Evolutionary conservation across 2,888 invertebrate species (phyloP).

Genomic region (Blomia tropicalis): DNA sequence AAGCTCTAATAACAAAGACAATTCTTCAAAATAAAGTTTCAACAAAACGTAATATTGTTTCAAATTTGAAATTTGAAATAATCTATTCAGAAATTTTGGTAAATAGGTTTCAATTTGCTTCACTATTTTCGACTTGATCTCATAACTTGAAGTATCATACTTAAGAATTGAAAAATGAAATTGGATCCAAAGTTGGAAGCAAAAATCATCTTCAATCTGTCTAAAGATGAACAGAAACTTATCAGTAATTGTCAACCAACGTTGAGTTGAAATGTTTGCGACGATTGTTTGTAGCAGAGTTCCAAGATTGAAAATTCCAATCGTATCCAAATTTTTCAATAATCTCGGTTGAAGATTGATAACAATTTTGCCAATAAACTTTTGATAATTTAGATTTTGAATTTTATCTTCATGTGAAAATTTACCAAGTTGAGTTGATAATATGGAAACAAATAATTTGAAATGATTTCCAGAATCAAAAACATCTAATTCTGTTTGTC

Average conservation of each 20-base stretch:
- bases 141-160: background rate
- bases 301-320: background rate
- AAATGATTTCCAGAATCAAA: background rate
- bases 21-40: conserved; percentile 2
- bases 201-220: background rate
- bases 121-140: background rate
- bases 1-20: too few species aligned
- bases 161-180: background rate
- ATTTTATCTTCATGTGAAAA: background rate
- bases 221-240: background rate
- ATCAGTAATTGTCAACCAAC: background rate
- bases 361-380: conserved; percentile 10
- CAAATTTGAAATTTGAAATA: background rate
- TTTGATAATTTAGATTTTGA: conserved; percentile 4
- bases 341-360: conserved; percentile 2
- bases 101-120: background rate
- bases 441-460: background rate
- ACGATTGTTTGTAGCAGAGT: background rate
- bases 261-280: background rate
- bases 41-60: background rate
- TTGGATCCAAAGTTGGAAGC: background rate
- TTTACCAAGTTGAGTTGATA: background rate
- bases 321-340: background rate
- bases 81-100: background rate
- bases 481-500: background rate